Base-by-base conservation (phyloP, 2,797 vertebrate genomes). In the Philypnodon macrostomus region DNA sequence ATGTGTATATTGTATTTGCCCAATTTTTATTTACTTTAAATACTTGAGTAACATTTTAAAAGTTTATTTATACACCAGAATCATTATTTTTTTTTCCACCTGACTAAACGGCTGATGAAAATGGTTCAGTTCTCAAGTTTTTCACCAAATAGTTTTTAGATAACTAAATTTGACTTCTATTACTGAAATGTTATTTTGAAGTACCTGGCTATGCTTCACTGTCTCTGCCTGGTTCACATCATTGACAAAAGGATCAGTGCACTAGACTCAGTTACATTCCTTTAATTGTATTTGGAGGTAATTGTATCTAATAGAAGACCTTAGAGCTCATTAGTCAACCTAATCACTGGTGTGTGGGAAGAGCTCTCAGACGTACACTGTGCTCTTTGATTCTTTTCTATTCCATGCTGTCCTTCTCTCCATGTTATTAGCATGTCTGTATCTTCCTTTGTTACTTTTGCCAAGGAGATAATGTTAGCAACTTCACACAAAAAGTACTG, bases 241-340 rank as follows among this genome's bases (percentile, higher is more conserved):
- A 36, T 39, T 72, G 45, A 59, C 55, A 59, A 17, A 69, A 56
- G 44, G 58, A 42, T 36, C 36, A 75, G 53, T 68, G 14, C 70
- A 63, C 65, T 63, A 71, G 46, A 70, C 74, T 80, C 57, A 55
- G 58, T 74, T 71, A 75, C 75, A 75, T 79, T 73, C 15, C 3
- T 73, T 72, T 81, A 81, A 83, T 80, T 82, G 70, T 80, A 74
- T 81, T 73, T 80, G 73, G 62, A 67, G 69, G 63, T 76, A 73
- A 82, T 82, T 79, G 56, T 30, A 75, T 79, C 64, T 71, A 55
- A 75, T 83, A 77, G 73, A 83, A 80, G 69, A 81, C 79, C 72
- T 77, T 58, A 78, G 70, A 80, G 73, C 65, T 83, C 73, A 81
- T 85, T 82, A 79, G 58, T 46, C 44, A 82, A 78, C 70, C 69